These are phyloP conservation scores for Genyomyrus donnyi DNA, from an alignment of 2,113 vertebrate species.

Conservation along the genomic window DNA sequence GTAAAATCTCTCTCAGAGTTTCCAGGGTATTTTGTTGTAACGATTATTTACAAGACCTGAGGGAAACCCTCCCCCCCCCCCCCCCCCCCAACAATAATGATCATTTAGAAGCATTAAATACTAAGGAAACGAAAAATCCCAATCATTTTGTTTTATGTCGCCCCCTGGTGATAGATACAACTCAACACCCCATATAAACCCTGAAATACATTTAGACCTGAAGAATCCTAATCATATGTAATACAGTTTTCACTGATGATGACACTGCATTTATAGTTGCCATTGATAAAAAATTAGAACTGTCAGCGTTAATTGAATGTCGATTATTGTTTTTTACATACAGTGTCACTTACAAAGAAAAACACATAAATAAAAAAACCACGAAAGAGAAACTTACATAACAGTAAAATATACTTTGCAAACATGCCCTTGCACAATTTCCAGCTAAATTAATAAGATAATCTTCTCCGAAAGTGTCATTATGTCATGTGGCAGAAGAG, in stretches of 20 bases:
- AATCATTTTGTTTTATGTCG: conserved; percentile 5
- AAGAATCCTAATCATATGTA: neutral
- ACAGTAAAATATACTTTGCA: neutral
- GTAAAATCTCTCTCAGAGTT: neutral
- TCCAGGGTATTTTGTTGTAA: neutral
- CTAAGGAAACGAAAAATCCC: neutral
- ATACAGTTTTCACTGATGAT: neutral
- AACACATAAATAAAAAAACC: neutral
- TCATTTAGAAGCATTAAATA: neutral
- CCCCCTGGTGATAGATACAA: conserved; percentile 11
- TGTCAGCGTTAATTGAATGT: neutral
- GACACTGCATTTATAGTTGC: neutral
- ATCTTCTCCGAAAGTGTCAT: neutral
- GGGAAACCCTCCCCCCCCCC: neutral
- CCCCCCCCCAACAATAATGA: neutral
- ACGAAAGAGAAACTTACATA: neutral
- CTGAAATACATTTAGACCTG: neutral
- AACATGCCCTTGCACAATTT: neutral
- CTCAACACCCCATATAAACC: neutral
- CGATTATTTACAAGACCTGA: neutral
- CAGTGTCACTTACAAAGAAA: neutral
- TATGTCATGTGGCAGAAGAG: too few species aligned
- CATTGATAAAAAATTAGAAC: neutral
- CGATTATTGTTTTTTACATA: too few species aligned
- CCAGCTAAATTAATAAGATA: neutral